A percentile compares a stretch with the other conserved stretches of the same genome.
Conservation (phyloP, 2,797 vertebrate species). For the Lophura swinhoii region DNA sequence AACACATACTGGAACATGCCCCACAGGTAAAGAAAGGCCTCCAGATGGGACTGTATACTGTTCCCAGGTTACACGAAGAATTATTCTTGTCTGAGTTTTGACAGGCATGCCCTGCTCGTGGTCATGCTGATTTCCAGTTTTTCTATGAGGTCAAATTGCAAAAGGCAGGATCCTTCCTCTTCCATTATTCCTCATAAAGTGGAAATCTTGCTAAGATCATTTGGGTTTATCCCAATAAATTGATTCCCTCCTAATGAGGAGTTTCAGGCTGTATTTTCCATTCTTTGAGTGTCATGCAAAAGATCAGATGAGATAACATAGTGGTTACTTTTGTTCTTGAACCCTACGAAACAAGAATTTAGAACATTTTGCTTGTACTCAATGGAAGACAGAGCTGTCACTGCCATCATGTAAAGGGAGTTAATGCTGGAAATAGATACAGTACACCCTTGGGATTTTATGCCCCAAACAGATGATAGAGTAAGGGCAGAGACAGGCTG, state of each 20-base stretch:
- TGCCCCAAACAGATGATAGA: neutral
- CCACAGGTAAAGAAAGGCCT: neutral
- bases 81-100: neutral
- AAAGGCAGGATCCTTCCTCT: neutral
- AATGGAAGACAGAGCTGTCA: neutral
- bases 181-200: neutral
- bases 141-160: neutral
- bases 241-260: neutral
- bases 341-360: neutral
- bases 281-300: neutral
- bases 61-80: fast-evolving
- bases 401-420: neutral
- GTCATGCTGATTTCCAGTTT: neutral
- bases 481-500: neutral
- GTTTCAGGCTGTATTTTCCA: neutral
- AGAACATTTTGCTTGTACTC: neutral
- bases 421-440: neutral
- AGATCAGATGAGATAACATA: neutral
- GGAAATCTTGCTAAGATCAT: neutral
- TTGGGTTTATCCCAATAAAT: neutral
- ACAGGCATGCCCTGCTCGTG: neutral
- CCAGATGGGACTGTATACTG: neutral
- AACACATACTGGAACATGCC: neutral
- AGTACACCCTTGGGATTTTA: neutral
- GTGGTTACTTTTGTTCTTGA: neutral